These are phyloP conservation scores for Macrostomum lignano DNA, from an alignment of 1,140 invertebrate genomes.

Conservation along the genomic window DNA sequence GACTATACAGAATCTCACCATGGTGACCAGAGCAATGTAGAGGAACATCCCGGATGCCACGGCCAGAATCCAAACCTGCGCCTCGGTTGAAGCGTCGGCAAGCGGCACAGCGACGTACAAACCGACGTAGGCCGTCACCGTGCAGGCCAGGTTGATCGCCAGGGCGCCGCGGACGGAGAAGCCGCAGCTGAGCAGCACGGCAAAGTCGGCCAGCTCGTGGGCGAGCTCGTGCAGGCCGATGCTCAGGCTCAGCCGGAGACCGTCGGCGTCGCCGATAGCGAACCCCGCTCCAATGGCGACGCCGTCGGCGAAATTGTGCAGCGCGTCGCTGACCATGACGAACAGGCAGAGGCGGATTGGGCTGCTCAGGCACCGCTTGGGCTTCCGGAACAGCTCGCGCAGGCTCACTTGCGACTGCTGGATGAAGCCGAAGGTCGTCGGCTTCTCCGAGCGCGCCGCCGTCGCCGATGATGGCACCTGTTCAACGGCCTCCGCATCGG, in stretches of 20 bases:
- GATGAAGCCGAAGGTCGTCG: too few species aligned
- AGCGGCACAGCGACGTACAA: conserved; percentile 50
- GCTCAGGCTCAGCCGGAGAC: conserved; percentile 5
- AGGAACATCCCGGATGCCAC: conserved; percentile 65
- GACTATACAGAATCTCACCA: conserved; percentile 47
- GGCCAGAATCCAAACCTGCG: conserved; percentile 58
- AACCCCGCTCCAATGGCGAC: conserved; percentile 8
- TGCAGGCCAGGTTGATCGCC: conserved; percentile 59
- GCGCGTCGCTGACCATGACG: conserved; percentile 14
- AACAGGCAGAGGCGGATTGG: too few species aligned
- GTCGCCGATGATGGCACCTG: too few species aligned
- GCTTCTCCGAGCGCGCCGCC: too few species aligned
- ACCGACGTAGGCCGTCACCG: conserved; percentile 51
- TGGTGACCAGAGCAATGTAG: conserved; percentile 71
- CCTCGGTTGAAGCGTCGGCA: conserved; percentile 42
- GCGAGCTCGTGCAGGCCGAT: conserved; percentile 7
- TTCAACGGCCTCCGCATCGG: too few species aligned
- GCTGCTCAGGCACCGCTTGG: too few species aligned
- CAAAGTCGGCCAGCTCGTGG: conserved; percentile 40
- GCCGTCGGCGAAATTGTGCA: conserved; percentile 11
- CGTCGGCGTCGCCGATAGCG: conserved; percentile 3
- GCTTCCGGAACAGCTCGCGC: too few species aligned
- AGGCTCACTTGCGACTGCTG: too few species aligned
- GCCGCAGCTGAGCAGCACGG: conserved; percentile 59
- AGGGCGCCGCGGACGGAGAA: conserved; percentile 53